A percentile compares a stretch with the other conserved stretches of the same genome.
These are phyloP conservation scores for Dinomys branickii DNA, from an alignment of 2,113 vertebrate species.

Conservation along the genomic window DNA sequence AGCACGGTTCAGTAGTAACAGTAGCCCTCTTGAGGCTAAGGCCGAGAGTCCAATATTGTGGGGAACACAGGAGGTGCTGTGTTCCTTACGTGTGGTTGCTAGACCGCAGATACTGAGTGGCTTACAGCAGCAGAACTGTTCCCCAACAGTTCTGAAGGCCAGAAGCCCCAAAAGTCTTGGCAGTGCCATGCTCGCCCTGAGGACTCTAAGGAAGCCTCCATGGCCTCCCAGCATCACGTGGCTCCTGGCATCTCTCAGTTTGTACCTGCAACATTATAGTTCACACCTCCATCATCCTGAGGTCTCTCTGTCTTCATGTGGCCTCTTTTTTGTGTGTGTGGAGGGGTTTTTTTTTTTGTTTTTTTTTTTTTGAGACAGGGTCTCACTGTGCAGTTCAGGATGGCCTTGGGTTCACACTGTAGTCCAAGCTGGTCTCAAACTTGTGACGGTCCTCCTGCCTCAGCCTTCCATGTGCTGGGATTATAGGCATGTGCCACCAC, in stretches of 20 bases:
- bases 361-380: no score
- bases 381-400: no score
- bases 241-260: background rate
- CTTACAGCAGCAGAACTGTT: background rate
- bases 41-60: background rate
- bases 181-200: background rate
- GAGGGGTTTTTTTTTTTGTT: no score
- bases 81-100: background rate
- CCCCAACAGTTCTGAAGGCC: background rate
- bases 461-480: no score
- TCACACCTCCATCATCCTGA: rapidly evolving
- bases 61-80: no score
- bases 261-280: rapidly evolving
- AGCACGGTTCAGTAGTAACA: background rate
- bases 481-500: no score
- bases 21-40: background rate
- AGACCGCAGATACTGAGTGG: background rate
- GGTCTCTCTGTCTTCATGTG: background rate
- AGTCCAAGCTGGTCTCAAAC: no score
- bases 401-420: no score
- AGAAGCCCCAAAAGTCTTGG: background rate
- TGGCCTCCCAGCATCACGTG: background rate
- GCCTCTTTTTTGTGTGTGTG: background rate
- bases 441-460: no score
- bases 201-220: background rate